phyloP scores from a whole-genome alignment of 2,113 vertebrate species.

The Panthera tigris region DNA sequence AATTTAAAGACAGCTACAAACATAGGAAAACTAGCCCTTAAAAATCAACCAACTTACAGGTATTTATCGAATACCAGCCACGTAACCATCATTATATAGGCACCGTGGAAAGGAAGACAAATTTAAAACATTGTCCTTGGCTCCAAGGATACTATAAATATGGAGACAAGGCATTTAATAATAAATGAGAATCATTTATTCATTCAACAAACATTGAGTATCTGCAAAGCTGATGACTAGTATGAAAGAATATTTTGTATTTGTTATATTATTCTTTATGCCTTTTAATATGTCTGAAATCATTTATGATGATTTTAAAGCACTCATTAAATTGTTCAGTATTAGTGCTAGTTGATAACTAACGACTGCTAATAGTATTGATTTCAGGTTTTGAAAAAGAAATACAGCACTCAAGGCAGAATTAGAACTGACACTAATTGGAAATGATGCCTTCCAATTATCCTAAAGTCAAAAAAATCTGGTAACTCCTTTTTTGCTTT shows the following conservation, averaged over 20 bases:
- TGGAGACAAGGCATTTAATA: constrained; percentile 53
- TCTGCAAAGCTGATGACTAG: background rate
- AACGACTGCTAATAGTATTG: background rate
- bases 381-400: constrained; percentile 22
- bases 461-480: background rate
- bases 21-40: background rate
- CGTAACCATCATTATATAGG: background rate
- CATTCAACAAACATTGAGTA: constrained; percentile 65
- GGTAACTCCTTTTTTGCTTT: background rate
- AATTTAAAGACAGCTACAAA: background rate
- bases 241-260: constrained; percentile 27
- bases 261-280: background rate
- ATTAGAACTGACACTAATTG: background rate
- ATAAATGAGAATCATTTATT: constrained; percentile 75
- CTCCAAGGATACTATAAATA: constrained; percentile 47
- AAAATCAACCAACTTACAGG: background rate
- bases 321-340: background rate
- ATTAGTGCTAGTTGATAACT: background rate
- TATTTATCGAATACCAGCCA: background rate
- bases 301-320: background rate
- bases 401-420: background rate
- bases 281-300: background rate
- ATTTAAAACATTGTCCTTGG: constrained; percentile 45
- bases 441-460: constrained; percentile 27
- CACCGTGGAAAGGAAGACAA: constrained; percentile 3